Evolutionary conservation across 2,888 invertebrate genomes (phyloP).

Genomic region (Leptothorax acervorum): DNA sequence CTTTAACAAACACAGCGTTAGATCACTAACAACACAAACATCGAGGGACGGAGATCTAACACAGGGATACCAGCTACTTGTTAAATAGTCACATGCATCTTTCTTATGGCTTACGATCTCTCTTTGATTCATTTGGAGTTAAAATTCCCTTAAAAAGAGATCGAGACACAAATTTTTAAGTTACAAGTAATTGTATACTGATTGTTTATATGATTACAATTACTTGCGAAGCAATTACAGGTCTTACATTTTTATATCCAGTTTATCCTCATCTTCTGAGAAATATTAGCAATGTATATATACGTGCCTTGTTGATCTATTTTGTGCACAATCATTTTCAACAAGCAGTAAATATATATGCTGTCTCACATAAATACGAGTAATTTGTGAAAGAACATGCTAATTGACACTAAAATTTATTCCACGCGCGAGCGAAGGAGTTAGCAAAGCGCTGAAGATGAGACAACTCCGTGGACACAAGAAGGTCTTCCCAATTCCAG

Average conservation of each 20-base stretch:
- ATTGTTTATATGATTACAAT: not conserved
- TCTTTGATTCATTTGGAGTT: slow-evolving; percentile 8
- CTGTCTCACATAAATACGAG: not conserved
- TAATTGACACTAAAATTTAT: slow-evolving; percentile 70
- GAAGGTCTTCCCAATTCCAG: slow-evolving; percentile 80
- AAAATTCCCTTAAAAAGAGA: not conserved
- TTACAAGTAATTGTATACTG: not conserved
- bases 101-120: not conserved
- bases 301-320: not conserved
- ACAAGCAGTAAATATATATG: not conserved
- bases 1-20: slow-evolving; percentile 19
- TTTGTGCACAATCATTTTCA: not conserved
- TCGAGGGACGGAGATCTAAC: not conserved
- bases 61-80: not conserved
- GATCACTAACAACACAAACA: slow-evolving; percentile 34
- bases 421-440: slow-evolving; percentile 52
- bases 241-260: not conserved
- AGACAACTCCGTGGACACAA: slow-evolving; percentile 69
- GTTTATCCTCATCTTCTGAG: not conserved
- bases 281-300: not conserved
- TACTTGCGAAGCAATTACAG: not conserved
- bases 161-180: not conserved
- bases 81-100: not conserved
- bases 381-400: slow-evolving; percentile 50
- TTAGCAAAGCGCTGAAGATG: slow-evolving; percentile 49